Evolutionary conservation across 2,797 vertebrate genomes (phyloP).

Genomic region (Mus caroli): DNA sequence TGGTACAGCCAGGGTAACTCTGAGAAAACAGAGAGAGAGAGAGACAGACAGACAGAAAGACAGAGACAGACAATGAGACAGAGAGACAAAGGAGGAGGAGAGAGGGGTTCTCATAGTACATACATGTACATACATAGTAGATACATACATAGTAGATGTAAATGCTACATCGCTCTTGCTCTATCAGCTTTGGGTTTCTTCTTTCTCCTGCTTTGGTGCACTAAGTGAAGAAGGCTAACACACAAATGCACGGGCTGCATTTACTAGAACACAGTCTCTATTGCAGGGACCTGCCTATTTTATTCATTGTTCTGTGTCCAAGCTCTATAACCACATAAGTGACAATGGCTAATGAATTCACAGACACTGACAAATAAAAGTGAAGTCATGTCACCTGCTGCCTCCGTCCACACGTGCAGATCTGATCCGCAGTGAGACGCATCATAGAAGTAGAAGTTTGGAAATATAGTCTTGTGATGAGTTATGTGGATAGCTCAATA

Average conservation of each 20-base stretch:
- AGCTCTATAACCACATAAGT: constrained; percentile 20
- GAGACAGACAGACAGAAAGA: neutral
- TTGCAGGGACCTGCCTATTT: neutral
- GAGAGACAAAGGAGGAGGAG: neutral
- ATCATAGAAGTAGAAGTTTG: neutral
- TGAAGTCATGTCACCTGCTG: neutral
- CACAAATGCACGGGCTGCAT: neutral
- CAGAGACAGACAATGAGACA: neutral
- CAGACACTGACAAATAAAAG: constrained; percentile 2
- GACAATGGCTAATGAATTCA: neutral
- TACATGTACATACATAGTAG: too few species aligned
- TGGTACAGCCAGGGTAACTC: neutral
- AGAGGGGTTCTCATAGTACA: neutral
- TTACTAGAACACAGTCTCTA: neutral
- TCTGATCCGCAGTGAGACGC: neutral
- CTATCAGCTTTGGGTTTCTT: neutral
- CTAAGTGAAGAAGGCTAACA: neutral
- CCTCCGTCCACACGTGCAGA: neutral
- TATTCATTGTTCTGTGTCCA: constrained; percentile 42
- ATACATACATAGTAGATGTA: neutral
- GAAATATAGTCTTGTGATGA: neutral
- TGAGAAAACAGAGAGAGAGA: neutral
- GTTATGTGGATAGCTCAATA: neutral
- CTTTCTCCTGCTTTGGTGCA: neutral
- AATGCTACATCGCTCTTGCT: neutral